phyloP scores from a whole-genome alignment of 2,797 vertebrate genomes.

The Alosa sapidissima region DNA sequence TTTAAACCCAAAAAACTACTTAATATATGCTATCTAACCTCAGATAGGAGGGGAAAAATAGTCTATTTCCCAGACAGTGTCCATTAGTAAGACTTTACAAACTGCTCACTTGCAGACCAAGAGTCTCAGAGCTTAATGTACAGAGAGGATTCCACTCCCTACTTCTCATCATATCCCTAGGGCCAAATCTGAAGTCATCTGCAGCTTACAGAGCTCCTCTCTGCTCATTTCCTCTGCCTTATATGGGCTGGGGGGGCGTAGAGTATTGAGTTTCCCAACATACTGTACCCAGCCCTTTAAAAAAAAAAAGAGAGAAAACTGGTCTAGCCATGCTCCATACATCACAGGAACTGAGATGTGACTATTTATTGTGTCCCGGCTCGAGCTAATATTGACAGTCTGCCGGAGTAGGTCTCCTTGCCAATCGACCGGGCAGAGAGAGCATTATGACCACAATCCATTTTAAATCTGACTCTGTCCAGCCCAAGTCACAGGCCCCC shows the following conservation, averaged over 20 bases:
- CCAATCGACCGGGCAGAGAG: conserved; percentile 45
- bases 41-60: background rate
- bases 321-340: conserved; percentile 47
- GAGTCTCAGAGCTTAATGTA: background rate
- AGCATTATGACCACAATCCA: conserved; percentile 60
- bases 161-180: background rate
- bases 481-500: conserved; percentile 44
- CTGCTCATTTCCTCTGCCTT: conserved; percentile 11
- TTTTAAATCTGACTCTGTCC: conserved; percentile 51
- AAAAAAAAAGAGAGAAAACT: conserved; percentile 17
- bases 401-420: conserved; percentile 47
- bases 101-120: background rate
- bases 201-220: background rate
- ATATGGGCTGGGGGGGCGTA: conserved; percentile 25
- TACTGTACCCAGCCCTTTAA: background rate
- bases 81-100: background rate
- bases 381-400: conserved; percentile 63
- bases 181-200: background rate
- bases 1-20: background rate
- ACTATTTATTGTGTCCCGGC: conserved; percentile 57
- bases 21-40: background rate
- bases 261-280: conserved; percentile 49
- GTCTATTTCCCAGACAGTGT: background rate
- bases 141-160: background rate
- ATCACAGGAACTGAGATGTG: conserved; percentile 54